A percentile compares a stretch with the other conserved stretches of the same genome.
These are phyloP conservation scores for Rhincodon typus DNA, from an alignment of 2,797 vertebrate species.

Conservation along the genomic window DNA sequence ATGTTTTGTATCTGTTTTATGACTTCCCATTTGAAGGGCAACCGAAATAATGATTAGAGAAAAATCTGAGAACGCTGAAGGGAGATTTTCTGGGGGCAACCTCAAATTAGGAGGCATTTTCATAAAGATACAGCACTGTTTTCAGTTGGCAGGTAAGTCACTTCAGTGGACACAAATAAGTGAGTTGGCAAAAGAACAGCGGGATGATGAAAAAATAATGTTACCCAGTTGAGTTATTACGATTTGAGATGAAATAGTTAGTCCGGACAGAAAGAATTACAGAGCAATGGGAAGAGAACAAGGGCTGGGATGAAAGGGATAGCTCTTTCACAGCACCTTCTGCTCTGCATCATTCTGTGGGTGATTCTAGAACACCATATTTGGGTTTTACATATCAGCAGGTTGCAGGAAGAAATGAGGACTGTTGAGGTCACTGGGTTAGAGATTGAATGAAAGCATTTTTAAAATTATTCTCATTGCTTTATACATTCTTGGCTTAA, in stretches of 20 bases:
- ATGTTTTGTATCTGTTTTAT: background rate
- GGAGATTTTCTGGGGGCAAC: background rate
- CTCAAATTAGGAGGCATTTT: background rate
- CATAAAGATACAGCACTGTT: background rate
- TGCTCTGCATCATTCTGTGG: background rate
- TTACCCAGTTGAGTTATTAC: background rate
- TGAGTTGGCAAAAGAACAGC: background rate
- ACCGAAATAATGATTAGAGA: background rate
- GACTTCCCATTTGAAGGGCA: background rate
- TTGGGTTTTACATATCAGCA: background rate
- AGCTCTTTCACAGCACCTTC: background rate
- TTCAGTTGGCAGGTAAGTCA: background rate
- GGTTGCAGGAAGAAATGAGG: background rate
- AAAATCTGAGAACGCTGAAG: background rate
- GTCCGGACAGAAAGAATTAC: background rate
- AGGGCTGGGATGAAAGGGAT: background rate
- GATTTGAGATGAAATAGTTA: background rate
- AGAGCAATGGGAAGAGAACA: background rate
- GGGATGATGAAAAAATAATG: background rate
- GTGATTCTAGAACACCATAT: background rate
- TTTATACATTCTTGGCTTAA: too few species aligned
- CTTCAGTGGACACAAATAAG: background rate
- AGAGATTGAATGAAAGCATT: background rate
- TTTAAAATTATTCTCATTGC: too few species aligned
- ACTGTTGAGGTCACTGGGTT: background rate